These are phyloP conservation scores for Drosophila grimshawi DNA, from an alignment of 1,140 invertebrate genomes.

Conservation along the genomic window DNA sequence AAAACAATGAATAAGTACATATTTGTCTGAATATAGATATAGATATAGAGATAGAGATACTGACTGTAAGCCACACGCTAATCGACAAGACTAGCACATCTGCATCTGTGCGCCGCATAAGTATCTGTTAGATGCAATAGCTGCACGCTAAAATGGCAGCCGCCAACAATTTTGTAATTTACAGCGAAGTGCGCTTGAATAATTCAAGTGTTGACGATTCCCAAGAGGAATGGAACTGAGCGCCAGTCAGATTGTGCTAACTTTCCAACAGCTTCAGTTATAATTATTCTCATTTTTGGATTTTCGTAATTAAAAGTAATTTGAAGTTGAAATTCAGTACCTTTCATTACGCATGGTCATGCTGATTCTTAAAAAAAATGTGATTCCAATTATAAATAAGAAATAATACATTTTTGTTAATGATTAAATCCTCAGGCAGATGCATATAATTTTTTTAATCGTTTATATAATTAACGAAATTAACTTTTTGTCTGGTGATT, in stretches of 20 bases:
- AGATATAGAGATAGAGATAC: neutral
- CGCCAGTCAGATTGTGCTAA: too few relatives aligned
- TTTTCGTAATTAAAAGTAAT: conserved; percentile 4
- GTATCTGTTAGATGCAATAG: conserved; percentile 11
- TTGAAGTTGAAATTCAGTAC: conserved; percentile 3
- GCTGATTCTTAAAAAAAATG: neutral
- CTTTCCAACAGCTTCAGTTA: neutral
- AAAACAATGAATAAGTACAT: conserved; percentile 17
- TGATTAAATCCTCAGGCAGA: neutral
- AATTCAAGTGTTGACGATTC: conserved; percentile 43
- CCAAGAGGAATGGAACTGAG: neutral
- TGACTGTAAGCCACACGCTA: conserved; percentile 10
- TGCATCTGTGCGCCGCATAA: conserved; percentile 13
- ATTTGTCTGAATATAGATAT: conserved; percentile 6
- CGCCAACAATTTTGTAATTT: conserved; percentile 58
- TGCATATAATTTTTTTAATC: too few relatives aligned
- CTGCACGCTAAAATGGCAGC: neutral
- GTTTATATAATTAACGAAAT: too few relatives aligned
- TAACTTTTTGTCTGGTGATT: too few relatives aligned
- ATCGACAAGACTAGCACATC: conserved; percentile 18
- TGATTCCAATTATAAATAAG: neutral
- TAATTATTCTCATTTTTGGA: neutral
- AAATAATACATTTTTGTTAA: neutral
- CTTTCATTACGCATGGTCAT: conserved; percentile 8
- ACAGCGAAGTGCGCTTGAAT: conserved; percentile 57